Evolutionary conservation across 2,888 invertebrate genomes (phyloP).

Genomic region (Rhingia campestris): DNA sequence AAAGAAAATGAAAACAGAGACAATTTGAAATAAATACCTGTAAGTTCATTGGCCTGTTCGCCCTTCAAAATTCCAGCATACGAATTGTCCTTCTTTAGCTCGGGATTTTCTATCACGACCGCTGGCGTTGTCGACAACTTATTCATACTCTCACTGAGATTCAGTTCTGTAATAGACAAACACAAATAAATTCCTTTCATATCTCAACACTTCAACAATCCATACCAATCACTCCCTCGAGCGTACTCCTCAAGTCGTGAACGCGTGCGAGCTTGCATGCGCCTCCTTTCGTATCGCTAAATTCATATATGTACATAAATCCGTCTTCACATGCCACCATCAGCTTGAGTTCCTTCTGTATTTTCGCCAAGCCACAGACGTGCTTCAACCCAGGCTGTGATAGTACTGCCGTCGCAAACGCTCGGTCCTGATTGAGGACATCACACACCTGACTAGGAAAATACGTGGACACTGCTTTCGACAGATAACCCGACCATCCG

Average conservation of each 20-base stretch:
- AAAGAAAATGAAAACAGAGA: not conserved
- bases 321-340: constrained; percentile 82
- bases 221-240: constrained; percentile 81
- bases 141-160: constrained; percentile 79
- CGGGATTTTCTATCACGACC: constrained; percentile 80
- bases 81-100: constrained; percentile 82
- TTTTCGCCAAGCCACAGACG: constrained; percentile 80
- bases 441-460: constrained; percentile 82
- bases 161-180: constrained; percentile 75
- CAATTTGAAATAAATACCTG: constrained; percentile 85
- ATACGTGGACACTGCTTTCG: constrained; percentile 82
- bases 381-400: constrained; percentile 81
- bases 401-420: constrained; percentile 81
- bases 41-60: constrained; percentile 90
- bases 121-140: constrained; percentile 77
- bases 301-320: constrained; percentile 82
- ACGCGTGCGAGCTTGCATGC: constrained; percentile 80
- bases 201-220: not conserved
- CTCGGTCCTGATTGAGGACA: constrained; percentile 82
- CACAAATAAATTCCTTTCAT: not conserved
- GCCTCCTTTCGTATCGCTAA: constrained; percentile 80
- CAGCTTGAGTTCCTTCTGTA: constrained; percentile 80
- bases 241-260: constrained; percentile 81
- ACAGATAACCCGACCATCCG: constrained; percentile 80
- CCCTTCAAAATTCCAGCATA: constrained; percentile 96